Base-by-base conservation (phyloP, 2,888 invertebrate species). In the Leptopilina syphax region DNA sequence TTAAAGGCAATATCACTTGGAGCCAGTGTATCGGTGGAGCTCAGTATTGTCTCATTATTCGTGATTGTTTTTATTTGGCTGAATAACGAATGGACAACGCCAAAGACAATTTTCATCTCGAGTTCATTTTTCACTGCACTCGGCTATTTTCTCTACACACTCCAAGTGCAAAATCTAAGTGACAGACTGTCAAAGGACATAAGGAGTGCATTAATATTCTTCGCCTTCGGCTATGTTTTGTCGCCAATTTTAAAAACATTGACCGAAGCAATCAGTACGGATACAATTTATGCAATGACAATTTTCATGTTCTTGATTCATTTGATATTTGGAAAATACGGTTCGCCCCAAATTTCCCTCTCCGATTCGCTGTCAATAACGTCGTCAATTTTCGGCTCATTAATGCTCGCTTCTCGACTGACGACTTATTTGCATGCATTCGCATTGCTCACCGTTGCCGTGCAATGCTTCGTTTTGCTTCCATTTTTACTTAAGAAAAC, bases 251-350 rank as follows among this genome's bases (percentile, higher is more conserved):
- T 98, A 54, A 97, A 98, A 91, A 99, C 98, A 0, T 93, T 99
- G 76, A 99, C 99, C 0, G 97, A 98, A 90, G 98, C 98, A 0
- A 97, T 99, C 2, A 98, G 98, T 89, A 99, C 99, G 0, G 99
- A 99, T 90, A 98, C 99, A 0, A 98, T 99, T 89, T 98, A 98
- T 89, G 97, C 98, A 1, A 97, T 96, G 94, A 95, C 98, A 0
- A 95, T 96, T 27, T 93, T 97, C 13, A 97, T 98, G 95, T 95
- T 99, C 93, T 89, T 97, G 0, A 92, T 97, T 0, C 98, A 99
- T 93, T 93, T 99, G 81, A 94, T 97, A 86, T 98, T 98, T 90
- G 97, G 97, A 89, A 98, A 99, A 91, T 99, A 99, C 89, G 97
- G 97, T 6, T 94, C 97, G 0, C 94, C 95, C 12, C 97, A 96